Evolutionary conservation across 2,797 vertebrate species (phyloP), one percentile per base, ranked within the genome.

Genomic region (Clarias fuscus): DNA sequence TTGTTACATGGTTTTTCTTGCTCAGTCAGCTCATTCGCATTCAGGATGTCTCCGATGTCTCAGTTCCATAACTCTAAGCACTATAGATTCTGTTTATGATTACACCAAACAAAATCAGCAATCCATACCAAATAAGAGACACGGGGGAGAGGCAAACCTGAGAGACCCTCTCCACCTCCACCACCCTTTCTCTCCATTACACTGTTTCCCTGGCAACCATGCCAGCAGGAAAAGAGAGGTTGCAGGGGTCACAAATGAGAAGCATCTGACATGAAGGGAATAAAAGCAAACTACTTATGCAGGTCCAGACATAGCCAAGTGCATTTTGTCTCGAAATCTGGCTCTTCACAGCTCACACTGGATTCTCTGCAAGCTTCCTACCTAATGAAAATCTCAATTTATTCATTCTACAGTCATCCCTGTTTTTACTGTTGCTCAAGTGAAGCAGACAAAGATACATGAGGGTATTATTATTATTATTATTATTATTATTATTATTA

Each of bases 161-260:
- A 77, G 84, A 88, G 84, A 72, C 77, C 82, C 87, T 85, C 85
- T 93, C 88, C 91, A 93, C 90, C 90, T 91, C 86, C 76, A 88
- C 64, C 67, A 68, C 88, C 91, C 93, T 82, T 93, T 93, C 92
- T 92, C 91, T 86, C 90, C 84, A 88, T 82, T 88, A 88, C 89
- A 84, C 86, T 87, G 94, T 96, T 95, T 88, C 94, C 93, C 94
- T 95, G 93, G 92, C 89, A 95, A 96, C 95, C 67, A 67, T 91
- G 92, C 93, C 92, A 92, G 93, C 89, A 77, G 85, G 72, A 61
- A 82, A 58, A 89, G 89, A 83, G 85, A 59, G 14, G 89, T 83
- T 90, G 59, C n/a, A 85, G 88, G 92, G 94, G 93, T 94, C 92
- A 92, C 90, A 84, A 89, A 93, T 89, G 91, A 88, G 87, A 88